Base-by-base conservation (phyloP, 2,888 invertebrate species). In the Caprella mutica region DNA sequence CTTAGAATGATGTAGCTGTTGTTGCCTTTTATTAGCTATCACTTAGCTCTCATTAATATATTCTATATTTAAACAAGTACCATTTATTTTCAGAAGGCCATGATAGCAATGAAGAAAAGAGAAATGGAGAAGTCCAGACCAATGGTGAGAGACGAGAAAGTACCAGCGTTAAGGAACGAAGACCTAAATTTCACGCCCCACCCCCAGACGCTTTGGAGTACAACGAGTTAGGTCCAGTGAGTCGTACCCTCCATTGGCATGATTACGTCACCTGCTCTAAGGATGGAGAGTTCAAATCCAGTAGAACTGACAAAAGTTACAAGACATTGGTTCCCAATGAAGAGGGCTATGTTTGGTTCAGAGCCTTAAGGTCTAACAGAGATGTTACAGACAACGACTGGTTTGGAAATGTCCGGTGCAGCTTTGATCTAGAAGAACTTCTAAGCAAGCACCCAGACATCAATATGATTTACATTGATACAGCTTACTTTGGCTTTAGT, bases 331-430 rank as follows among this genome's bases (percentile, higher is more conserved):
- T 48, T 27, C 48, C 48, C 9, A 17, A 2, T 5, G n/a, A 29
- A 24, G 48, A 21, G n/a, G 17, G 30, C 2, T 48, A 30, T n/a
- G 48, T 48, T 23, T 48, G 48, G 48, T 48, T 48, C 21, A 21
- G 48, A 24, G 48, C 48, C 30, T 21, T 30, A 21, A 27, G 23
- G 9, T n/a, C 29, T 3, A 5, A 8, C 2, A 21, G 17, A 19
- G 12, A 27, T 19, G n/a, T 4, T 6, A 30, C 29, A 2, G 17
- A 3, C 17, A 27, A 48, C 17, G 48, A 48, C 30, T 48, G 48
- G 48, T 48, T 48, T n/a, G 48, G 48, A 4, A 48, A 48, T n/a
- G 48, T 48, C 30, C 29, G 48, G 6, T 48, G 48, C 23, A 30
- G 29, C 17, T 48, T 48, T 21, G 48, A 48, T 48, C 5, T 48